Evolutionary conservation across 2,797 vertebrate genomes (phyloP).

Genomic region (Takifugu ocellatus): DNA sequence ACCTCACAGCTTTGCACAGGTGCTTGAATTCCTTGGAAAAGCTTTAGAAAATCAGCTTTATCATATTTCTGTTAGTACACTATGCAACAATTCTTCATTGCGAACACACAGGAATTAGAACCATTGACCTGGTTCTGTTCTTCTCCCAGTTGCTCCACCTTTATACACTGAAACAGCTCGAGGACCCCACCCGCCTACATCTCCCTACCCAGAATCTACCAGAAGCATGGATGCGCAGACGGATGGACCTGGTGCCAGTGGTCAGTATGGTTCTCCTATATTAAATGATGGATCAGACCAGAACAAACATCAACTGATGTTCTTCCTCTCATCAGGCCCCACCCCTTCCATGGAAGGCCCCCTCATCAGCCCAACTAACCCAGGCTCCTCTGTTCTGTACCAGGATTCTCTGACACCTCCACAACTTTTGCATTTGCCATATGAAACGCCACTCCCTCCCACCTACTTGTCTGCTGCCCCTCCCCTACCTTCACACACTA

Average conservation of each 20-base stretch:
- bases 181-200: constrained; percentile 38
- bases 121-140: background rate
- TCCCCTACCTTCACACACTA: constrained; percentile 35
- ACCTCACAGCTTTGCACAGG: no score
- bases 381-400: constrained; percentile 43
- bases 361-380: constrained; percentile 62
- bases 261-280: background rate
- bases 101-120: background rate
- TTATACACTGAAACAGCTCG: constrained; percentile 70
- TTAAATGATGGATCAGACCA: background rate
- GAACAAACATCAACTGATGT: background rate
- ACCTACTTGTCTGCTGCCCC: constrained; percentile 59
- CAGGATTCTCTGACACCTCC: constrained; percentile 29
- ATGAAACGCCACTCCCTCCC: constrained; percentile 50
- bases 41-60: no score
- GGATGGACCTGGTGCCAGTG: constrained; percentile 52
- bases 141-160: constrained; percentile 52
- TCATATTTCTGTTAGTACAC: no score
- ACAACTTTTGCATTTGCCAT: constrained; percentile 40
- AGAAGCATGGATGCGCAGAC: constrained; percentile 42
- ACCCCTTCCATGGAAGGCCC: constrained; percentile 76
- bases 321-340: constrained; percentile 40
- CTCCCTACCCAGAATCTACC: constrained; percentile 49
- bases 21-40: no score
- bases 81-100: no score